Conservation (phyloP, 2,113 vertebrate species). For the Gymnarchus niloticus region DNA sequence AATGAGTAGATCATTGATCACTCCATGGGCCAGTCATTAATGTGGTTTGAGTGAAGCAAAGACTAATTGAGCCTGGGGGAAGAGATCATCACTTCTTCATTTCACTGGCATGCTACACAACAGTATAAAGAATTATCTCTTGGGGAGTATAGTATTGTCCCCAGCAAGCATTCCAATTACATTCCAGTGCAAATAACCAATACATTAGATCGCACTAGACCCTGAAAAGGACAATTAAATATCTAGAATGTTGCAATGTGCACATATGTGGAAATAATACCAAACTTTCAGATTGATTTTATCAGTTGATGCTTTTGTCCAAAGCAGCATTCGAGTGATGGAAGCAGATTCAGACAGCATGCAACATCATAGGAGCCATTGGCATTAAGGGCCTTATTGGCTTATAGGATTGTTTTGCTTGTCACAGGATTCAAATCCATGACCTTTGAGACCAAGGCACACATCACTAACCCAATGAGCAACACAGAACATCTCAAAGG, state of each 20-base stretch:
- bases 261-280: not conserved
- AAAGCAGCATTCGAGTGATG: too few relatives aligned
- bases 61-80: slow-evolving; percentile 1
- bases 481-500: too few relatives aligned
- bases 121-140: not conserved
- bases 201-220: not conserved
- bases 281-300: too few relatives aligned
- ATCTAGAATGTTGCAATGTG: not conserved
- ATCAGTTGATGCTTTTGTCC: too few relatives aligned
- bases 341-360: not conserved
- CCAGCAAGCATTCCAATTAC: not conserved
- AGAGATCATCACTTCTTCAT: too few relatives aligned
- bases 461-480: too few relatives aligned
- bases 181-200: not conserved
- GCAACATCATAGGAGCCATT: too few relatives aligned
- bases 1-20: not conserved
- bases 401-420: too few relatives aligned
- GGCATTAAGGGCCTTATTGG: too few relatives aligned
- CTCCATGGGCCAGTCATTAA: not conserved
- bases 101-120: not conserved
- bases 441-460: too few relatives aligned
- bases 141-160: not conserved
- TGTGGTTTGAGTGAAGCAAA: not conserved
- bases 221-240: not conserved
- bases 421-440: too few relatives aligned